Base-by-base conservation (phyloP, 2,888 invertebrate species). In the Frankliniella intonsa region DNA sequence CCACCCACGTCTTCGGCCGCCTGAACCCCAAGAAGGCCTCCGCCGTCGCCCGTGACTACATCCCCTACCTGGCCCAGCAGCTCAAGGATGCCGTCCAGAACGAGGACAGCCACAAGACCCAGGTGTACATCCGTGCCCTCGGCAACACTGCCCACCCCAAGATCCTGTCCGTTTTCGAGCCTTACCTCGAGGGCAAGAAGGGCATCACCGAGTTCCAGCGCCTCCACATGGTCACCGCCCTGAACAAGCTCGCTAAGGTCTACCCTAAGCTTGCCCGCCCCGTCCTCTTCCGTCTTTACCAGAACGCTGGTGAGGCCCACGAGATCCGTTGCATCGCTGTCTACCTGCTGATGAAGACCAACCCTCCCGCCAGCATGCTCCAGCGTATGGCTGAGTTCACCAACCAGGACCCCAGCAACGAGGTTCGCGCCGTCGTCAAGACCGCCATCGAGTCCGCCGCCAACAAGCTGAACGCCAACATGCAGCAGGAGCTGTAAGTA, bases 351-450 rank as follows among this genome's bases (percentile, higher is more conserved):
- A 91, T 93, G 88, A 89, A 88, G 85, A 89, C 91, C 19, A 88
- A 89, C 76, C 94, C 94, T 51, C 90, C 92, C 12, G 87, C 89
- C 27, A 88, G 88, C 19, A 91, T 93, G 90, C 90, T 94, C 86
- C 92, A 92, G 88, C 89, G 91, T 51, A 93, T 94, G 91, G 94
- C 94, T 38, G 89, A 90, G 85, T 91, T 91, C 88, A 93, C 93
- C 11, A 90, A 92, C 84, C 87, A 89, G 81, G 94, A 94, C 85
- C 88, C 89, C 25, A 91, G 90, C 86, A 88, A 90, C 81, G 90
- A 93, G 80, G 93, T 94, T 0, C 92, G 92, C 84, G 89, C 92
- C 82, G 91, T 90, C n/a, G 90, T 94, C 11, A 92, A 92, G 86
- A 90, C 91, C 49, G 88, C 89, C n/a, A 92, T 94, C 83, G 87